Base-by-base conservation (phyloP, 2,888 invertebrate species). In the Argyresthia goedartella region DNA sequence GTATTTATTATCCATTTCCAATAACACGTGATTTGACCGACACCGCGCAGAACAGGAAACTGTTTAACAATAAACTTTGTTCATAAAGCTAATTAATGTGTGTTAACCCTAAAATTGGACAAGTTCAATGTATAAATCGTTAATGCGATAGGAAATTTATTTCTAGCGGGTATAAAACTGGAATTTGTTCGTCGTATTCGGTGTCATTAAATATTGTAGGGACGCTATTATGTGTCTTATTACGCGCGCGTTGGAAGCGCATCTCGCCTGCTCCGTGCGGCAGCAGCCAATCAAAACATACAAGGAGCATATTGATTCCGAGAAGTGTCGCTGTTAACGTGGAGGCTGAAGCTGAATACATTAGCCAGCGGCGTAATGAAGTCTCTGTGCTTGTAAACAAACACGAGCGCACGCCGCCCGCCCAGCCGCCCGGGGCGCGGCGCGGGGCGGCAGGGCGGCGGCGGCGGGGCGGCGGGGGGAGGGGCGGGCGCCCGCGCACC, bases 241-340 rank as follows among this genome's bases (percentile, higher is more conserved):
- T 63, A 60, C 61, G 56, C 59, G 58, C 59, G 50, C 54, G 60
- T 60, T 74, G 76, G 69, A 74, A 73, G 67, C 63, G 65, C 62
- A 60, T 69, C 76, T 71, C 65, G 64, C 62, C 70, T 67, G 71
- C 58, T 61, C 59, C 58, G 58, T 59, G 56, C 59, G 62, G 66
- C 69, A 71, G 67, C 69, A 81, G 76, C 81, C 82, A 85, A 85
- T 86, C 86, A 86, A 86, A 86, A 86, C 86, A 85, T 85, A 85
- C 86, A 84, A 82, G 82, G 81, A 85, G 81, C 85, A 82, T 86
- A 86, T 86, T 86, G 86, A 86, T 86, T 86, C 86, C 80, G 82
- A 85, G 86, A 86, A 86, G 86, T 86, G 86, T 86, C 86, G 84
- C 82, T 84, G 86, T 85, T 84, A 85, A 82, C 86, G 84, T 82